phyloP scores from a whole-genome alignment of 1,140 invertebrate genomes.

The Aphaenogaster floridana region DNA sequence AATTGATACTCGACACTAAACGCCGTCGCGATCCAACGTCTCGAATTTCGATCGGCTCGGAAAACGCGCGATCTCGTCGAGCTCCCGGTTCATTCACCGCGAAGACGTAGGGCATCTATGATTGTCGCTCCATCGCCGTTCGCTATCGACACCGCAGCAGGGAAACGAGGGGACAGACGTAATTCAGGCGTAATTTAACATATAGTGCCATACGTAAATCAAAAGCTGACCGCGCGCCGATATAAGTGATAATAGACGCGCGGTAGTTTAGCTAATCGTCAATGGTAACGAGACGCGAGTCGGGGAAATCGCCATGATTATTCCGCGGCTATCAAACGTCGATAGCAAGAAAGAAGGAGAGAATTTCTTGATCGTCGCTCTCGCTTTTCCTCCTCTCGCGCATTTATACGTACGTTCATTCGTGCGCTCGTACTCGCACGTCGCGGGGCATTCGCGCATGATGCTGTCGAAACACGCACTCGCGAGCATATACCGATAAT shows the following conservation, averaged over 20 bases:
- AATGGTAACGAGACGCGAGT: conserved; percentile 35
- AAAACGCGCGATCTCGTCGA: background rate
- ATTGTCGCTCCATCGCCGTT: background rate
- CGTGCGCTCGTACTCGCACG: conserved; percentile 16
- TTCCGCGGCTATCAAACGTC: conserved; percentile 33
- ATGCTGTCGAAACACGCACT: conserved; percentile 42
- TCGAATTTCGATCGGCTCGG: conserved; percentile 32
- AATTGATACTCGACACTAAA: conserved; percentile 20
- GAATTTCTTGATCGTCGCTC: conserved; percentile 3
- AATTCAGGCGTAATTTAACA: conserved; percentile 37
- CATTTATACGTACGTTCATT: conserved; percentile 15
- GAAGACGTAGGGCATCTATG: background rate
- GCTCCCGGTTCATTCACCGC: conserved; percentile 17
- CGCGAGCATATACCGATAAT: conserved; percentile 14
- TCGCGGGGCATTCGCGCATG: conserved; percentile 20
- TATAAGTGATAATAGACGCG: conserved; percentile 32
- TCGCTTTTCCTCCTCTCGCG: conserved; percentile 32
- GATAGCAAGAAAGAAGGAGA: background rate
- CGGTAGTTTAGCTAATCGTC: conserved; percentile 52
- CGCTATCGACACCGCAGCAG: conserved; percentile 16
- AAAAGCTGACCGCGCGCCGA: conserved; percentile 55
- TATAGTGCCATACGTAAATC: conserved; percentile 76
- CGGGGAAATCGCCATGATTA: background rate
- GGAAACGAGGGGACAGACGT: conserved; percentile 7
- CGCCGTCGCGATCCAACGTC: conserved; percentile 11